Base-by-base conservation (phyloP, 2,113 vertebrate genomes). In the Monopterus albus region DNA sequence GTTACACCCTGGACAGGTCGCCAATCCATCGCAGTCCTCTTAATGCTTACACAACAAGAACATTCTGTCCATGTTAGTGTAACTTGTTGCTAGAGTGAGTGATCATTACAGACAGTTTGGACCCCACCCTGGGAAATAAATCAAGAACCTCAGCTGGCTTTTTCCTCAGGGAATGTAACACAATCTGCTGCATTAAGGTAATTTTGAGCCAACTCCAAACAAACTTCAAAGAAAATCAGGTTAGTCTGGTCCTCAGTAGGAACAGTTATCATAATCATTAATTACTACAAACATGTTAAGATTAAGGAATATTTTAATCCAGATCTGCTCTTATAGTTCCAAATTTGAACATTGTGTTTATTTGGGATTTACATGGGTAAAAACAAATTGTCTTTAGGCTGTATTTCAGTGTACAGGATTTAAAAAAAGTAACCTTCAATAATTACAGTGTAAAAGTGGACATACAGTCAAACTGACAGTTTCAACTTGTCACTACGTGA, bases 11-110 rank as follows among this genome's bases (percentile, higher is more conserved):
- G n/a, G n/a, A n/a, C n/a, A n/a, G n/a, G n/a, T n/a, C n/a, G n/a
- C n/a, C n/a, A n/a, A n/a, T n/a, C n/a, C n/a, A n/a, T n/a, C n/a
- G n/a, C n/a, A n/a, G n/a, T n/a, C n/a, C n/a, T n/a, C n/a, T n/a
- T n/a, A n/a, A n/a, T n/a, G n/a, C n/a, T n/a, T n/a, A n/a, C n/a
- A n/a, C 4, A 18, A 52, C 59, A 57, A 64, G 72, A 79, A 66
- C 45, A 20, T 55, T 77, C 56, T 26, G 52, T 45, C 82, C 87
- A 85, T 89, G 87, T 89, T 87, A 86, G 86, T 82, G 55, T 46
- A 87, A 79, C 56, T 35, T 28, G 43, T 68, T 72, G 29, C 50
- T 20, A 18, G 67, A 64, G 50, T 42, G 33, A 64, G 51, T 76
- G 74, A 84, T 79, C 79, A 68, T 82, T 82, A 40, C 28, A 62